These are phyloP conservation scores for Oreocharis arfaki DNA, from an alignment of 2,113 vertebrate species.

Conservation along the genomic window DNA sequence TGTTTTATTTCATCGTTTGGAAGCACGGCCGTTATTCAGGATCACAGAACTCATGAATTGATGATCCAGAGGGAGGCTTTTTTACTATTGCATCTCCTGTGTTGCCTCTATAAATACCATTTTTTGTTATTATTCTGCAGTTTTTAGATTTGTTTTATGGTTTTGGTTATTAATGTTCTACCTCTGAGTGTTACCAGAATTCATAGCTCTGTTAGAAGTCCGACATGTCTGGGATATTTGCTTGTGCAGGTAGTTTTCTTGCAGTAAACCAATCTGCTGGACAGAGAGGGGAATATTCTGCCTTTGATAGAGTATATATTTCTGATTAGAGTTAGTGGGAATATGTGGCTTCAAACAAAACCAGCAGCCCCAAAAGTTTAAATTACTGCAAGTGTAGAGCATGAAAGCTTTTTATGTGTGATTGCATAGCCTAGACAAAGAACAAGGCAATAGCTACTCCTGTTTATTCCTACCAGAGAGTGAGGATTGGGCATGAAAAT, in stretches of 20 bases:
- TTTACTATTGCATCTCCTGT: background rate
- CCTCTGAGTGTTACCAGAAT: constrained; percentile 35
- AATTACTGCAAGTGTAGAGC: background rate
- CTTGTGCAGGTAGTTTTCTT: constrained; percentile 17
- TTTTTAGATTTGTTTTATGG: constrained; percentile 59
- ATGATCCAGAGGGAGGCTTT: background rate
- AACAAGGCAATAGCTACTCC: background rate
- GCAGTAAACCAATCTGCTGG: constrained; percentile 36
- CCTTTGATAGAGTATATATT: background rate
- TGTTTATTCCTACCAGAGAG: background rate
- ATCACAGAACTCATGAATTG: constrained; percentile 2
- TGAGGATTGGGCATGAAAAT: background rate
- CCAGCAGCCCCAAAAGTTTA: background rate
- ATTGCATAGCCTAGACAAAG: background rate
- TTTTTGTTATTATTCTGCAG: constrained; percentile 41
- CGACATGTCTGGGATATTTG: constrained; percentile 27
- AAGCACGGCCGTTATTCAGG: background rate
- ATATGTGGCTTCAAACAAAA: background rate
- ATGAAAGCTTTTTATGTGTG: background rate
- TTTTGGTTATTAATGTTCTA: constrained; percentile 32
- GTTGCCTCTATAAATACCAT: constrained; percentile 33
- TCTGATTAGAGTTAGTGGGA: background rate
- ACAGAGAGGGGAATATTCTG: constrained; percentile 2
- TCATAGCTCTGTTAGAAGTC: constrained; percentile 37
- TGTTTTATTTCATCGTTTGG: background rate